Evolutionary conservation across 2,888 invertebrate genomes (phyloP), one percentile per base, ranked within the genome.

Genomic region (Sepiola atlantica): DNA sequence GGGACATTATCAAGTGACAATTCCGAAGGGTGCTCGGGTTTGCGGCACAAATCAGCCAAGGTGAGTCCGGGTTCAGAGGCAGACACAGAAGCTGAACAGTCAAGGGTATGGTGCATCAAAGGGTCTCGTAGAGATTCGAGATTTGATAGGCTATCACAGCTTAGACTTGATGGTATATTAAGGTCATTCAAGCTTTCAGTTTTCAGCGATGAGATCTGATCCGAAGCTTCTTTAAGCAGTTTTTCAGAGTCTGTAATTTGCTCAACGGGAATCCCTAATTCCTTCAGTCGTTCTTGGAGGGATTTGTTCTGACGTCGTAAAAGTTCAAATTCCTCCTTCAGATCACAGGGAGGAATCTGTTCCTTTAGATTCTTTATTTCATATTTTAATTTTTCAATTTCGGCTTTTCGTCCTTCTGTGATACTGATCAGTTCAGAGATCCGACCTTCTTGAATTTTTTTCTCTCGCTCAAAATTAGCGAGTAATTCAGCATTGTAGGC

Each of bases 351-450:
- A 14, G 96, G 96, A 92, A 96, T 95, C 93, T 96, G 95, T 93
- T 97, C 97, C 95, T 97, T 97, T 77, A 97, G 95, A 91, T 97
- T 96, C 94, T 97, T 97, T 90, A 97, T 96, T 96, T 97, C 97
- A 95, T 97, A 97, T 95, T 97, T 97, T 93, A 97, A 96, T 94
- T 97, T 97, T 94, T 97, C 97, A 94, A 97, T 97, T 95, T 97
- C 97, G n/a, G 97, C 97, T 95, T 97, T 97, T 94, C 97, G 96
- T 94, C 95, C 96, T 95, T 97, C 97, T 18, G 97, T 96, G 54
- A 97, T 96, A 95, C 97, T 97, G 45, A 97, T 97, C 94, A 97
- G 96, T 95, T 97, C 97, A 0, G 97, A 97, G 54, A 97, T 97
- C 94, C 97, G 96, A 61, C 96, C 96, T 95, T 97, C 97, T 94